Evolutionary conservation across 2,113 vertebrate genomes (phyloP).

Genomic region (Dendrocopos noguchii): DNA sequence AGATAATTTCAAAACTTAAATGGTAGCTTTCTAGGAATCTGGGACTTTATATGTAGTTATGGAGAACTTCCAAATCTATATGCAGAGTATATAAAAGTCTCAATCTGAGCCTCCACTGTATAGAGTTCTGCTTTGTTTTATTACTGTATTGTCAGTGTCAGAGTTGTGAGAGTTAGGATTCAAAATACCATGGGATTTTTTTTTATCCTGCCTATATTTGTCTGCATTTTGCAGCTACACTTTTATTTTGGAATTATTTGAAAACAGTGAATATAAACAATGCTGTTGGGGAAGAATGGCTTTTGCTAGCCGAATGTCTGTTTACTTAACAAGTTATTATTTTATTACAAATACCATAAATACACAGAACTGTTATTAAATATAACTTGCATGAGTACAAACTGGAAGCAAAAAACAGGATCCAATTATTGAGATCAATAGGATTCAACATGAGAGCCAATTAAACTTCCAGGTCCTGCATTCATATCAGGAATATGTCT

Average conservation of each 20-base stretch:
- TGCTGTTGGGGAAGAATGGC: background rate
- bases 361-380: background rate
- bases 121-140: background rate
- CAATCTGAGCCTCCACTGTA: background rate
- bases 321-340: constrained; percentile 9
- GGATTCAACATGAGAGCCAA: background rate
- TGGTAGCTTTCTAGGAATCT: background rate
- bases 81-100: background rate
- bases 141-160: background rate
- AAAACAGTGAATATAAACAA: constrained; percentile 16
- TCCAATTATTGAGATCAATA: background rate
- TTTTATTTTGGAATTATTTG: constrained; percentile 34
- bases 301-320: constrained; percentile 27
- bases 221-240: background rate
- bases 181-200: background rate
- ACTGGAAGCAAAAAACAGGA: background rate
- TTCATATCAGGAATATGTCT: background rate
- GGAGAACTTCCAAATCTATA: background rate
- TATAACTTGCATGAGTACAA: background rate
- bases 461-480: background rate
- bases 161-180: background rate
- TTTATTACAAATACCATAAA: background rate
- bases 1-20: background rate
- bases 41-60: background rate
- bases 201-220: background rate